Base-by-base conservation (phyloP, 2,888 invertebrate species). In the Drosophila stalkeri region DNA sequence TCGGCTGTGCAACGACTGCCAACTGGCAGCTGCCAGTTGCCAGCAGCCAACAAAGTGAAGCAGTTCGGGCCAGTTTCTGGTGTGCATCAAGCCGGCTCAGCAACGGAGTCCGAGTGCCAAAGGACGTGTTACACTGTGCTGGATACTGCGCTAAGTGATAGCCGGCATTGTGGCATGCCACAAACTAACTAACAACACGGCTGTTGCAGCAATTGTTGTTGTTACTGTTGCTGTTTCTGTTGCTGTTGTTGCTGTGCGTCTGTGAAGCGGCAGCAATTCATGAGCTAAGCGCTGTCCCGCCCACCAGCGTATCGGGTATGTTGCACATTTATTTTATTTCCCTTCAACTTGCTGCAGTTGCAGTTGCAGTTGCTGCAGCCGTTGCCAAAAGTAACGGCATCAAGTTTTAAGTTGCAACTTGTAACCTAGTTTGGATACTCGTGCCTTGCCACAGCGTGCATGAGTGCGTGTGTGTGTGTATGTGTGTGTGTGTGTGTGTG, bases 31-130 rank as follows among this genome's bases (percentile, higher is more conserved):
- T 75, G 83, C 74, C 81, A 86, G 75, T 86, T 75, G 83, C 76
- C 81, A 86, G 75, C 64, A 69, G 75, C 77, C 81, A 88, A 86
- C 86, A 86, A 82, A 79, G 81, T 82, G 81, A 78, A 81, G 60
- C 89, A 86, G 89, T 85, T 85, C 82, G 72, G 75, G 73, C 74
- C 70, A 65, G 65, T 43, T 63, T 66, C 41, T 79, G 54, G 69
- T 57, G 68, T 73, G 56, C 67, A 68, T 31, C 61, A 54, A 77
- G 69, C 81, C 80, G 81, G 77, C 84, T 64, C 60, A 69, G 61
- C 75, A 62, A 64, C 47, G 56, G 43, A 64, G 65, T 18, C 52
- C 52, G 52, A 69, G 46, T 77, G 56, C 46, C 60, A 54, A 74
- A 37, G 54, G 44, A 66, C 67, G 71, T 70, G 70, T 63, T 61